phyloP scores from a whole-genome alignment of 2,797 vertebrate genomes.

The Eulemur albifrons region DNA sequence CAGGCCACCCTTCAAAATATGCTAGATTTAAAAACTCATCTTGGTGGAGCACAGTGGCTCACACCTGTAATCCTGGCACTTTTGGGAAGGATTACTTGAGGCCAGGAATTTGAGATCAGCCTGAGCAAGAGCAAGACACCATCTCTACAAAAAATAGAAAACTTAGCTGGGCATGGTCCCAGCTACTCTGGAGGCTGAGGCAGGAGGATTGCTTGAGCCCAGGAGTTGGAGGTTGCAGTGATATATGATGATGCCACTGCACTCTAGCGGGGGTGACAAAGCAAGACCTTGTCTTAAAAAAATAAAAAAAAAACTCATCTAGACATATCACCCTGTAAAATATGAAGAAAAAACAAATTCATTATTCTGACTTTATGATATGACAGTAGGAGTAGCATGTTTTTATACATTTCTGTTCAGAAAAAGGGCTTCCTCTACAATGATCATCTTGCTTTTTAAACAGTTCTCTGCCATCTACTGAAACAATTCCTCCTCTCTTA shows the following conservation, averaged over 20 bases:
- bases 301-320: not conserved
- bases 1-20: not conserved
- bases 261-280: not conserved
- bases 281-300: not conserved
- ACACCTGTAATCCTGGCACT: not conserved
- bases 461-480: not conserved
- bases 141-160: not conserved
- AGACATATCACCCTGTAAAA: not conserved
- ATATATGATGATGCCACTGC: not conserved
- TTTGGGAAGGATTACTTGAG: not conserved
- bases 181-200: not conserved
- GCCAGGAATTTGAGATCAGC: not conserved
- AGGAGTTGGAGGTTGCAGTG: not conserved
- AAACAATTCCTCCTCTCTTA: constrained; percentile 24
- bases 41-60: not conserved
- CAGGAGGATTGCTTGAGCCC: not conserved
- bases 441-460: not conserved
- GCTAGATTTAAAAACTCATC: not conserved
- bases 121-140: not conserved
- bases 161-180: not conserved
- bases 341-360: not conserved
- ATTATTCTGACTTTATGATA: not conserved
- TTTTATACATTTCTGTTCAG: constrained; percentile 21
- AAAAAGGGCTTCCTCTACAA: not conserved
- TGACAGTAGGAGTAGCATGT: not conserved